Evolutionary conservation across 2,888 invertebrate genomes (phyloP), one percentile per base, ranked within the genome.

Genomic region (Corbicula japonica): DNA sequence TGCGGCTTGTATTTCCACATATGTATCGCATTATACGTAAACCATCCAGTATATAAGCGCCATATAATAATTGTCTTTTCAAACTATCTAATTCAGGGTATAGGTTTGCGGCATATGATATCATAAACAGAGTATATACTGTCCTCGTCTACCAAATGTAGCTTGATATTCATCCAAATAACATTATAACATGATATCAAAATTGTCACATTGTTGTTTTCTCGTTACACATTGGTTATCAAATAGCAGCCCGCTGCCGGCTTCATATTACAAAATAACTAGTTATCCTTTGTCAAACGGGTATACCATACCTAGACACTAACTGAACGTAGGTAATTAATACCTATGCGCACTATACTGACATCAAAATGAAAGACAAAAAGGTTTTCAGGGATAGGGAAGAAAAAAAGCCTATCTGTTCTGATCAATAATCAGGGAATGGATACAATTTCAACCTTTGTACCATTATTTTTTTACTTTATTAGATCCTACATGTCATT

Each of bases 341-440:
- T 34, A 58, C 34, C 32, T 8, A 28, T 4, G 1, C 18, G 58
- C 35, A 58, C 58, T 35, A 21, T 28, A 35, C 21, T 58, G 58
- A 58, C 58, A 58, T 58, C 32, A 58, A 58, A 58, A 28, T 34
- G 34, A 58, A 58, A 58, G 58, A 58, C 58, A 58, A 58, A 35
- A 10, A 15, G 21, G 23, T 3, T 34, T 21, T 3, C 10, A 23
- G 18, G 2, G n/a, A 26, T 4, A 58, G 10, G 58, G 58, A 58
- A 58, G 58, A 58, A 58, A 35, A 35, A 34, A 15, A 52, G n/a
- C n/a, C n/a, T n/a, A n/a, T n/a, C n/a, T n/a, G n/a, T n/a, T n/a
- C n/a, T n/a, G n/a, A n/a, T n/a, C n/a, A n/a, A n/a, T n/a, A n/a
- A n/a, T n/a, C n/a, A n/a, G n/a, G n/a, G n/a, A n/a, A n/a, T n/a